Evolutionary conservation across 2,113 vertebrate genomes (phyloP).

Genomic region (Coreoperca whiteheadi): DNA sequence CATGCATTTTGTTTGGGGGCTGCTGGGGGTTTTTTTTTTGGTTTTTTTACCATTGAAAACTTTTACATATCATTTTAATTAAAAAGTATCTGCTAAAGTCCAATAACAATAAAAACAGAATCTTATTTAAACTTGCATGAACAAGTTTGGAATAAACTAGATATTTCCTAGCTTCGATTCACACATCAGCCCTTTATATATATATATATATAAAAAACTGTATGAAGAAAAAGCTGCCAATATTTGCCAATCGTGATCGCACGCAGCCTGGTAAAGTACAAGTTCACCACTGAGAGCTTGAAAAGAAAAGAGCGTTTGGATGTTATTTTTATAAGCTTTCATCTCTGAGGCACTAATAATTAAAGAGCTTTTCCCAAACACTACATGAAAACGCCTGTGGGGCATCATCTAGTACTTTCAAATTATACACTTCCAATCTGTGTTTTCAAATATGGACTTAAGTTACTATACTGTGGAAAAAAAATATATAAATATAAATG

Average conservation of each 20-base stretch:
- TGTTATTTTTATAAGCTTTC: conserved; percentile 11
- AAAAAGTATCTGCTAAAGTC: too few species aligned
- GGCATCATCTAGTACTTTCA: conserved; percentile 12
- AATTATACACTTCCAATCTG: conserved; percentile 20
- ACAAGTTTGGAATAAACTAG: background rate
- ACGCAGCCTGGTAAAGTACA: background rate
- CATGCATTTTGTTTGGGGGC: background rate
- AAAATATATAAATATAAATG: too few species aligned
- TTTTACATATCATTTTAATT: background rate
- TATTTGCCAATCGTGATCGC: background rate
- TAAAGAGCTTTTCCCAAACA: conserved; percentile 11
- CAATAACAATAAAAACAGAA: too few species aligned
- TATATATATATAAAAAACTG: too few species aligned
- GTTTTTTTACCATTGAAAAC: background rate
- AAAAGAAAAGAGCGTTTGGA: background rate
- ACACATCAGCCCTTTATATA: too few species aligned
- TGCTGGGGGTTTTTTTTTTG: background rate
- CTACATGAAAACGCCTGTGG: conserved; percentile 1
- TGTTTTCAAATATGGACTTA: conserved; percentile 28
- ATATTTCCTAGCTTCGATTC: background rate
- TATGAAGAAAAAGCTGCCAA: background rate
- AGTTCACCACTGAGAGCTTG: background rate
- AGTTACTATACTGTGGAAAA: background rate
- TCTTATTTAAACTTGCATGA: background rate
- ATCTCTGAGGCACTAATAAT: conserved; percentile 20